A percentile compares a stretch with the other conserved stretches of the same genome.
phyloP scores from a whole-genome alignment of 2,797 vertebrate genomes.

The Sebastes dallii region DNA sequence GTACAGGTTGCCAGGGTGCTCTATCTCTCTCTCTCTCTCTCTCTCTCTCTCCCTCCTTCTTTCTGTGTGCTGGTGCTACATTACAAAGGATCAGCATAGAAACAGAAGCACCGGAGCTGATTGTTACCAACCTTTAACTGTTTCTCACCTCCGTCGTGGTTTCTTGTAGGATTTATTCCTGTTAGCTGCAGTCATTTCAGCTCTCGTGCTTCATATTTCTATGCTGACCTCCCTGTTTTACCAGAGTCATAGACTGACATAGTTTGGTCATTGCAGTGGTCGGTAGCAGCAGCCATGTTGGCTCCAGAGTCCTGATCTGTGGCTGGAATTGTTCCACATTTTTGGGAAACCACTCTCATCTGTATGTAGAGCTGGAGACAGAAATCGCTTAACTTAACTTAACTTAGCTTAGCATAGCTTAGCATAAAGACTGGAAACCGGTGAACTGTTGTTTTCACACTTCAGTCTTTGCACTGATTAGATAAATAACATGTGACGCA shows the following conservation, averaged over 20 bases:
- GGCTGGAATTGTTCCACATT: background rate
- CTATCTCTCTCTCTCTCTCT: conserved; percentile 30
- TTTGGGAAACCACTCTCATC: background rate
- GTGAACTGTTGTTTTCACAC: background rate
- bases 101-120: conserved; percentile 30
- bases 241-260: conserved; percentile 31
- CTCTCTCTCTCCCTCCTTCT: conserved; percentile 49
- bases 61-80: conserved; percentile 84
- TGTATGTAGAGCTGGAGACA: background rate
- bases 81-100: conserved; percentile 47
- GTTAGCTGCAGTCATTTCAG: conserved; percentile 24
- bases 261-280: conserved; percentile 51
- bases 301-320: background rate
- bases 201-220: conserved; percentile 29
- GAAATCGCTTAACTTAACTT: background rate
- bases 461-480: background rate
- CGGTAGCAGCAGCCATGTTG: background rate
- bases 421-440: no score
- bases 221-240: conserved; percentile 38
- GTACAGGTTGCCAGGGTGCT: conserved; percentile 76
- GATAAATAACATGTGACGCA: background rate
- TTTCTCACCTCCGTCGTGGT: background rate
- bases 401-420: no score
- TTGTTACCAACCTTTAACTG: background rate
- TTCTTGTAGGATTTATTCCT: background rate